Evolutionary conservation across 2,797 vertebrate genomes (phyloP), one percentile per base, ranked within the genome.

Genomic region (Ptychadena robeensis): DNA sequence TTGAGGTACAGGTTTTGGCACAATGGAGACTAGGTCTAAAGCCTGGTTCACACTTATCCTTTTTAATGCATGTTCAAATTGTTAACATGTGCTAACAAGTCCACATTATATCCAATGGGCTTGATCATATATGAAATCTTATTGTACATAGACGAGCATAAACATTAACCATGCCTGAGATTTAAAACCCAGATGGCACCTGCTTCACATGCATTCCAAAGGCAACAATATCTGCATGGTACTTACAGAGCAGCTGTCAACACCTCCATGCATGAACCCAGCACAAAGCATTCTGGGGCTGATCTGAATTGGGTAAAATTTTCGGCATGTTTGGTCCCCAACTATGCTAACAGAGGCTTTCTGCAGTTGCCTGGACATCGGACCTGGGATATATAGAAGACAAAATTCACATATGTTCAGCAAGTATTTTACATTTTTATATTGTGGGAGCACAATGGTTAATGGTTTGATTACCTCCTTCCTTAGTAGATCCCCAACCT

Each of bases 241-340:
- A 87, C 96, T 95, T 91, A 98, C 98, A 83, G 96, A 94, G 75
- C 98, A 99, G 68, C 96, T 96, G 93, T 99, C 97, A 4, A 92
- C 91, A 0, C 95, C 92, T 44, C 97, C 96, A 31, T 95, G 94
- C 27, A 96, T 94, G 82, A 92, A 93, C 1, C 96, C 97, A 0
- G 97, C 97, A 27, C 98, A 99, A 89, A 98, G 86, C 97, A 98
- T 98, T 68, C 93, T 91, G 89, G 91, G 94, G 53, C 93, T 91
- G 87, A 98, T 93, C 86, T 94, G 94, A 9, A 92, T 88, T 0
- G 95, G 94, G 83, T 98, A 98, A 30, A 96, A 94, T 82, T 91
- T 93, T 64, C 92, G 94, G 89, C 98, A 99, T 25, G 94, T 91
- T 2, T 90, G 87, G 84, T 97, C 96, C 7, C 95, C 92, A 0